Conservation (phyloP, 2,113 vertebrate species). For the Aspiorhynchus laticeps region DNA sequence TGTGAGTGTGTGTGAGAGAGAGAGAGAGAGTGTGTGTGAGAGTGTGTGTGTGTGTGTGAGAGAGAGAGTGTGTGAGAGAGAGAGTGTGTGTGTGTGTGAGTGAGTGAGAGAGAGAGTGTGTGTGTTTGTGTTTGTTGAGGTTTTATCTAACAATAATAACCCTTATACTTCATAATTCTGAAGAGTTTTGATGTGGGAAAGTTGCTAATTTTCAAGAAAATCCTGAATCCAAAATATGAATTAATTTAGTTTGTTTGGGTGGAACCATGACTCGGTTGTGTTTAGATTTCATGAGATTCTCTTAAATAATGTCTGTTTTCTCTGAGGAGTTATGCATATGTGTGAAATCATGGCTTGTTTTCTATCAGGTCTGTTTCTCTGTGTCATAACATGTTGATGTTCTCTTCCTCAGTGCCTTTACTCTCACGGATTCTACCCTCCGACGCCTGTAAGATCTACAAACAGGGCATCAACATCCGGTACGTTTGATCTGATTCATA, state of each 20-base stretch:
- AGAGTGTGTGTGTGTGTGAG: no score
- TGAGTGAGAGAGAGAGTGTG: no score
- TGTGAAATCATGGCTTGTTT: background rate
- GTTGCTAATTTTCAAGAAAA: background rate
- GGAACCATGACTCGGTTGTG: background rate
- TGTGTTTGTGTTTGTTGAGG: no score
- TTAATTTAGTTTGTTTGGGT: background rate
- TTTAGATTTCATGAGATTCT: background rate
- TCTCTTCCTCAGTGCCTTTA: constrained; percentile 89
- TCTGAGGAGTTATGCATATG: background rate
- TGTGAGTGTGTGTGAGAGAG: no score
- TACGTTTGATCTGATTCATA: constrained; percentile 51
- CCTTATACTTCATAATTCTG: background rate
- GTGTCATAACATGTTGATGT: constrained; percentile 34
- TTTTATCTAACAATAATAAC: background rate
- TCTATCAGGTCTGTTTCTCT: background rate
- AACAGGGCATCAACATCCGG: constrained; percentile 99
- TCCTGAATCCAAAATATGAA: background rate
- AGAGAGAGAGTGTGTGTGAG: no score
- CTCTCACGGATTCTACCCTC: constrained; percentile 99
- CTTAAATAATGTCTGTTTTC: background rate
- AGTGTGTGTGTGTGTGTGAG: no score
- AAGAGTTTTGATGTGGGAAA: background rate
- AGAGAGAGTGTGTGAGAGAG: no score
- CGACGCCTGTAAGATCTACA: constrained; percentile 99